Conservation (phyloP, 35 echinoderm and acorn worm species). For the Ophiothrix spiculata region DNA sequence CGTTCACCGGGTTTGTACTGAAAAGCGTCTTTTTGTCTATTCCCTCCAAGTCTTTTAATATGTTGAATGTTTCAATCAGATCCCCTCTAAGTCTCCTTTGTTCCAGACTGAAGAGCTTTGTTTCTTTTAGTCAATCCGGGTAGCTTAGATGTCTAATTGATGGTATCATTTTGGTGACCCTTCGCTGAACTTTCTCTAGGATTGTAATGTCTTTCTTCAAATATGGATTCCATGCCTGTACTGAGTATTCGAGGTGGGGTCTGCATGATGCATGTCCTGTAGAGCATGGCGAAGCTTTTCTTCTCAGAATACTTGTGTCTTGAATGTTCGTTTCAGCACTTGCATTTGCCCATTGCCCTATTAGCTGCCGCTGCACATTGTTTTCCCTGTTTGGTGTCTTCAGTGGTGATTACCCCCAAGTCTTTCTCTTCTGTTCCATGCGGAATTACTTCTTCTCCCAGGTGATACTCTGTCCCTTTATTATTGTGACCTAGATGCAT, state of each 20-base stretch:
- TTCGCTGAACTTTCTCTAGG: slow-evolving; percentile 18
- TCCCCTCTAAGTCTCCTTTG: too few species aligned
- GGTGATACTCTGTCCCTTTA: background rate
- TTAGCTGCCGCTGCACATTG: background rate
- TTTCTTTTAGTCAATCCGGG: too few species aligned
- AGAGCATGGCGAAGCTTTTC: too few species aligned
- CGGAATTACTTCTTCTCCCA: background rate
- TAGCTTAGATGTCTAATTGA: too few species aligned
- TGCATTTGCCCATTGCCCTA: background rate
- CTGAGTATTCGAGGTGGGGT: slow-evolving; percentile 6
- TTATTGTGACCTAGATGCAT: background rate
- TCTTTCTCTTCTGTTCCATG: background rate
- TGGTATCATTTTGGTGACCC: too few species aligned
- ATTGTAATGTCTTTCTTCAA: slow-evolving; percentile 4
- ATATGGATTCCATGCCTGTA: background rate
- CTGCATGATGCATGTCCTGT: background rate
- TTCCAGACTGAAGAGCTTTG: slow-evolving; percentile 17
- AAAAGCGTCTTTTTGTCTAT: too few species aligned
- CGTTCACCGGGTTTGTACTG: too few species aligned
- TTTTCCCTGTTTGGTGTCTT: background rate
- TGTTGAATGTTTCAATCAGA: too few species aligned
- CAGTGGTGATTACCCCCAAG: background rate
- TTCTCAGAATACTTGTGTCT: too few species aligned
- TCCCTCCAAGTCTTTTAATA: too few species aligned
- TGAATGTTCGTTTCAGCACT: background rate